Evolutionary conservation across 1,140 invertebrate genomes (phyloP).

Genomic region (Diuraphis noxia): DNA sequence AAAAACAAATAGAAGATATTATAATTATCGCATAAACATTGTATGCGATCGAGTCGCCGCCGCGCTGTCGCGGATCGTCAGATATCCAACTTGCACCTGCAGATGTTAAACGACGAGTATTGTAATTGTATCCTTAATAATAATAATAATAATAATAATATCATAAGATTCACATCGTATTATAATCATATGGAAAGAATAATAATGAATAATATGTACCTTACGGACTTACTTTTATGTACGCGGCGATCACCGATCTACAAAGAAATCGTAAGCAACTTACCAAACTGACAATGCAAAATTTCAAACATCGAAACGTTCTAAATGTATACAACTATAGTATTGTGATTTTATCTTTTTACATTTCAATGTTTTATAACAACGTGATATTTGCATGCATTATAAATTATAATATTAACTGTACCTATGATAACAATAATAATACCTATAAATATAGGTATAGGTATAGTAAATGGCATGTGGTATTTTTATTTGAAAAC

Average conservation of each 20-base stretch:
- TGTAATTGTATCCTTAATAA: neutral
- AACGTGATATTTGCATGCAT: neutral
- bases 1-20: neutral
- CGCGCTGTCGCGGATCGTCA: neutral
- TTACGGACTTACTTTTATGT: neutral
- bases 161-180: neutral
- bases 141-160: neutral
- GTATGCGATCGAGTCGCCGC: too few relatives aligned
- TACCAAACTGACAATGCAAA: neutral
- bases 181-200: neutral
- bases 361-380: slow-evolving; percentile 23
- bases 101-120: neutral
- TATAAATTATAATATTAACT: neutral
- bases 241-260: neutral
- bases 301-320: slow-evolving; percentile 30
- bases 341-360: neutral
- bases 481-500: neutral
- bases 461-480: too few relatives aligned
- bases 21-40: neutral
- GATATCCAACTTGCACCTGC: neutral
- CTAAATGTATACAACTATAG: neutral
- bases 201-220: neutral
- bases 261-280: neutral
- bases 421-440: neutral
- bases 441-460: neutral